phyloP scores from a whole-genome alignment of 2,888 invertebrate genomes.

The Agriopis aurantiaria region DNA sequence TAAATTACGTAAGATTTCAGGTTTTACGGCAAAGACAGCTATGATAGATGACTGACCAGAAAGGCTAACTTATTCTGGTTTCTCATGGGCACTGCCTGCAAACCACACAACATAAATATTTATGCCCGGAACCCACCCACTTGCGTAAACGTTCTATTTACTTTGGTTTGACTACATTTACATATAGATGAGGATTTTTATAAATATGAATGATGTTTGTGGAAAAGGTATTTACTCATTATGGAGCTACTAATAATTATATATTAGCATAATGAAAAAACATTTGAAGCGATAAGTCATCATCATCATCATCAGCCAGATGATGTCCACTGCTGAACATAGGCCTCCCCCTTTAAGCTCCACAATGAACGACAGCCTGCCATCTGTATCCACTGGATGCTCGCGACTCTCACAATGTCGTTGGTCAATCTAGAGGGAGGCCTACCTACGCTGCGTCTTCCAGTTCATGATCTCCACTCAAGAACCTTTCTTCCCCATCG shows the following conservation, averaged over 20 bases:
- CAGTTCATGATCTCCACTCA: too few species aligned
- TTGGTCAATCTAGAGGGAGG: too few species aligned
- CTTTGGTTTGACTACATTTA: slow-evolving; percentile 25
- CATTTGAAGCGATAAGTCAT: neutral
- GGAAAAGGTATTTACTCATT: neutral
- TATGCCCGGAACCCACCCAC: slow-evolving; percentile 46
- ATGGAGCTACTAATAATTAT: neutral
- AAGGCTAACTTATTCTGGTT: slow-evolving; percentile 64
- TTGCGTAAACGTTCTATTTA: slow-evolving; percentile 43
- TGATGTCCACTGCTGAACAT: too few species aligned
- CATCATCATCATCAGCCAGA: too few species aligned
- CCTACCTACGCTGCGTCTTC: too few species aligned
- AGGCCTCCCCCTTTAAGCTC: too few species aligned
- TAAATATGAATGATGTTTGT: slow-evolving; percentile 24
- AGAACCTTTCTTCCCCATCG: too few species aligned
- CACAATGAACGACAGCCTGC: too few species aligned
- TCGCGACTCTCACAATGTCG: too few species aligned
- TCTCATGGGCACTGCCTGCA: slow-evolving; percentile 52
- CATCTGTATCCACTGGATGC: too few species aligned
- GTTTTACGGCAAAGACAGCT: slow-evolving; percentile 48
- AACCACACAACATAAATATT: slow-evolving; percentile 56
- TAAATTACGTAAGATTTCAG: slow-evolving; percentile 34
- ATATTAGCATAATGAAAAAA: neutral
- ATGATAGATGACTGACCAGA: slow-evolving; percentile 65
- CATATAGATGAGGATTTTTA: slow-evolving; percentile 22